Base-by-base conservation (phyloP, 1,140 invertebrate species). In the Orius insidiosus region DNA sequence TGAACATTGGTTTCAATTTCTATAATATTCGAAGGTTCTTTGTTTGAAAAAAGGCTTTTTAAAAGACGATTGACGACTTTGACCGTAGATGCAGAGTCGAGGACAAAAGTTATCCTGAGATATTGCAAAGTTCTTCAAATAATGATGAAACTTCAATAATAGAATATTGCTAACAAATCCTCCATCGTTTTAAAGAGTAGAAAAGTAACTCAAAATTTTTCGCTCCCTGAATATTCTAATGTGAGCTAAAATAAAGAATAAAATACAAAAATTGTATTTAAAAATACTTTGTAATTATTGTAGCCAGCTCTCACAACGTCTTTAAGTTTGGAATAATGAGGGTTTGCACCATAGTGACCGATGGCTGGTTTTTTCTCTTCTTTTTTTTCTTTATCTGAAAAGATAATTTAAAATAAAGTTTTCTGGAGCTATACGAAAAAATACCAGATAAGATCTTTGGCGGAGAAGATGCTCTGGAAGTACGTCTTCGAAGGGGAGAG, bases 91-190 rank as follows among this genome's bases (percentile, higher is more conserved):
- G 76, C 73, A 1, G 84, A 71, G 39, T 80, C 77, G 11, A 87
- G 57, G 1, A 68, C 60, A 48, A 90, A 74, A 1, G 80, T 76
- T 3, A 70, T 69, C 54, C 78, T 76, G 1, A 90, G 62, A 59
- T 86, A 87, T 47, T 63, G 67, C 0, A 93, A 65, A 90, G 62
- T 59, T 93, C 87, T 62, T 93, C 85, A 0, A 80, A 75, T 47
- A 83, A 70, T 46, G 69, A 67, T 1, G 76, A 75, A 39, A 80
- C 72, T 57, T 88, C 85, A 19, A 64, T 63, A n/a, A 84, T 68
- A 0, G 72, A 76, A 1, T 74, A 68, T 13, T 87, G 65, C 66
- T 87, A 88, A 60, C n/a, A 89, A 66, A 56, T 85, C 73, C 0
- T 78, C 73, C 3, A 92, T 56, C 31, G 74, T 70, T 38, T 74